A percentile compares a stretch with the other conserved stretches of the same genome.
Evolutionary conservation across 2,888 invertebrate genomes (phyloP).

Genomic region (Cacoxenus indagator): DNA sequence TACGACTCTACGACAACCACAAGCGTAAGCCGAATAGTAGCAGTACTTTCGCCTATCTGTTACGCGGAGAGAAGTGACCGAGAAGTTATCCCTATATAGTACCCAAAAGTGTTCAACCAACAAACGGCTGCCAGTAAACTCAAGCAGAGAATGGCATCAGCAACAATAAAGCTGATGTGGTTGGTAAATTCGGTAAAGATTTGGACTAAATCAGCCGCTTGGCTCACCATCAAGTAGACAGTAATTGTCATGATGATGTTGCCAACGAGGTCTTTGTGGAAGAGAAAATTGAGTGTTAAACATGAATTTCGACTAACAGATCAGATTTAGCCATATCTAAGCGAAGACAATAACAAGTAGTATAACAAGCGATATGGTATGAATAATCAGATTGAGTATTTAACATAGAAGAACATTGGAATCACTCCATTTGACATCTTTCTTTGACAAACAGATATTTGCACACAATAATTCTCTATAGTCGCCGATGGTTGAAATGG

Average conservation of each 20-base stretch:
- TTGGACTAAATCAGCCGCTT: slow-evolving; percentile 83
- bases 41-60: slow-evolving; percentile 90
- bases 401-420: slow-evolving; percentile 81
- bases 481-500: slow-evolving; percentile 57
- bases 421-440: slow-evolving; percentile 80
- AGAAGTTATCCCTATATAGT: slow-evolving; percentile 90
- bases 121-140: slow-evolving; percentile 86
- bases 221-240: slow-evolving; percentile 82
- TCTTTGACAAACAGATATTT: slow-evolving; percentile 80
- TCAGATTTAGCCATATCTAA: slow-evolving; percentile 84
- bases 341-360: slow-evolving; percentile 81
- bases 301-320: slow-evolving; percentile 68
- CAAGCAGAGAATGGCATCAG: slow-evolving; percentile 83
- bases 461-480: slow-evolving; percentile 77
- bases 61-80: slow-evolving; percentile 86
- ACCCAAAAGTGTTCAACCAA: slow-evolving; percentile 88
- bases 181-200: slow-evolving; percentile 85
- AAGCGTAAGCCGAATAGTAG: slow-evolving; percentile 86
- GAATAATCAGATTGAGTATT: slow-evolving; percentile 83
- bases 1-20: slow-evolving; percentile 78
- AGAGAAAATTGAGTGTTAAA: not conserved
- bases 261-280: slow-evolving; percentile 79
- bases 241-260: slow-evolving; percentile 88
- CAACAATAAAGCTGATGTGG: slow-evolving; percentile 84
- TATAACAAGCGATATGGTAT: slow-evolving; percentile 80